Percentiles rank a stretch among this genome's conserved stretches.
phyloP scores from a whole-genome alignment of 35 echinoderm and acorn worm genomes.

The Apostichopus japonicus region DNA sequence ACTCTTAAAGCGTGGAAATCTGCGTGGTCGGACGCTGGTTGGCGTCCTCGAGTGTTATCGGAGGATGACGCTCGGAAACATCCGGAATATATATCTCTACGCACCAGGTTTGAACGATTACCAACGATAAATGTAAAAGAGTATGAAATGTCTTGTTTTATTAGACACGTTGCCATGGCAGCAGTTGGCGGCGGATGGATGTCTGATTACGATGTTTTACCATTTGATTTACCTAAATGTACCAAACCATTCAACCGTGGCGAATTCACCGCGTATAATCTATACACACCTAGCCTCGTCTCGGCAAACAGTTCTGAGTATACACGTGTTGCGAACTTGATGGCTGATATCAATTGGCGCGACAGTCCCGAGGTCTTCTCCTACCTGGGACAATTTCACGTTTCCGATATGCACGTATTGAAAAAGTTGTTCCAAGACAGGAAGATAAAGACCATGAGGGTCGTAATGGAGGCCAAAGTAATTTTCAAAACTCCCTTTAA shows the following conservation, averaged over 20 bases:
- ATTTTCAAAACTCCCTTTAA: too few relatives aligned
- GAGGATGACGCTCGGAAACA: background rate
- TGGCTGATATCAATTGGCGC: background rate
- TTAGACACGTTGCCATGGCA: conserved; percentile 1
- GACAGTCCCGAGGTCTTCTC: background rate
- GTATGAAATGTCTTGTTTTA: background rate
- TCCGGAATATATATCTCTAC: background rate
- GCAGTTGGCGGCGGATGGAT: background rate
- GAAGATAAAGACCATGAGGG: too few relatives aligned
- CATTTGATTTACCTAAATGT: background rate
- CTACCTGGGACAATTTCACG: background rate
- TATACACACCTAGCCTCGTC: background rate
- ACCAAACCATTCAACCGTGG: background rate
- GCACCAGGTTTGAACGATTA: background rate
- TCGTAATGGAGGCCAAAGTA: too few relatives aligned
- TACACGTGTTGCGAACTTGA: background rate
- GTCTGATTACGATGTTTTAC: background rate
- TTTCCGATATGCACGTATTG: background rate
- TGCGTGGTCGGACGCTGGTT: background rate
- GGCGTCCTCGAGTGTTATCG: background rate
- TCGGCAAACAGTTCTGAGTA: background rate
- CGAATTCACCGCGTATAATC: background rate
- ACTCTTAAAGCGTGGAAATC: background rate
- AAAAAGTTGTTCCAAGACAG: background rate
- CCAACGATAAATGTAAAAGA: background rate